Evolutionary conservation across 1,140 invertebrate species (phyloP).

Genomic region (Scaptomyza montana): DNA sequence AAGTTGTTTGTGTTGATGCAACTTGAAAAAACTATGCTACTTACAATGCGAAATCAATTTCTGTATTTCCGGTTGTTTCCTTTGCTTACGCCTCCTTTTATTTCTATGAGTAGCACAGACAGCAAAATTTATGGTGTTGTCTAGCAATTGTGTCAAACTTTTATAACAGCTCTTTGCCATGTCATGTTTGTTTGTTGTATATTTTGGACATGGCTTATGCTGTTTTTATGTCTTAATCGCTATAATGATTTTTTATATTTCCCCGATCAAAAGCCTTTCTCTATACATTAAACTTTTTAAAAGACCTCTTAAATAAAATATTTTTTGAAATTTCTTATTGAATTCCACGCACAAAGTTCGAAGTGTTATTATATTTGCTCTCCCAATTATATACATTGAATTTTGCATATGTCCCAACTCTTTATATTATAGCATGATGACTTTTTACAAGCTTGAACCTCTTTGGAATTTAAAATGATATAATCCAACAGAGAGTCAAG

Average conservation of each 20-base stretch:
- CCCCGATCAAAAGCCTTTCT: neutral
- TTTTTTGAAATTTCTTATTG: no score
- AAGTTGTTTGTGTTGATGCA: slow-evolving; percentile 67
- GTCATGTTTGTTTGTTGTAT: slow-evolving; percentile 34
- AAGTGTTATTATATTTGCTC: no score
- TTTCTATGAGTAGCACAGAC: slow-evolving; percentile 9
- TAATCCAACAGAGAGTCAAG: neutral
- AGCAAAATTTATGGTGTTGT: slow-evolving; percentile 61
- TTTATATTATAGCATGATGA: neutral
- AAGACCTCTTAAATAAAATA: no score
- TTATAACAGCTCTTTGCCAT: slow-evolving; percentile 43
- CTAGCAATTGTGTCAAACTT: slow-evolving; percentile 52
- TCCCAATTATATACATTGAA: no score
- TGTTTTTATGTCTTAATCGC: slow-evolving; percentile 20
- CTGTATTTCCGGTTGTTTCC: slow-evolving; percentile 61
- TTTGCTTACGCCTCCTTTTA: slow-evolving; percentile 17
- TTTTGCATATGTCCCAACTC: neutral
- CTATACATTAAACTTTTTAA: no score
- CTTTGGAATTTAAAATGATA: slow-evolving; percentile 6
- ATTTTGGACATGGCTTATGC: slow-evolving; percentile 20
- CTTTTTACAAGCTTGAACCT: neutral
- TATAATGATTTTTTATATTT: slow-evolving; percentile 11
- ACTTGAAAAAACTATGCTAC: slow-evolving; percentile 57
- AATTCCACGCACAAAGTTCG: no score
- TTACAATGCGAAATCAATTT: slow-evolving; percentile 80